Evolutionary conservation across 2,888 invertebrate species (phyloP).

Genomic region (Pegoplata infirma): DNA sequence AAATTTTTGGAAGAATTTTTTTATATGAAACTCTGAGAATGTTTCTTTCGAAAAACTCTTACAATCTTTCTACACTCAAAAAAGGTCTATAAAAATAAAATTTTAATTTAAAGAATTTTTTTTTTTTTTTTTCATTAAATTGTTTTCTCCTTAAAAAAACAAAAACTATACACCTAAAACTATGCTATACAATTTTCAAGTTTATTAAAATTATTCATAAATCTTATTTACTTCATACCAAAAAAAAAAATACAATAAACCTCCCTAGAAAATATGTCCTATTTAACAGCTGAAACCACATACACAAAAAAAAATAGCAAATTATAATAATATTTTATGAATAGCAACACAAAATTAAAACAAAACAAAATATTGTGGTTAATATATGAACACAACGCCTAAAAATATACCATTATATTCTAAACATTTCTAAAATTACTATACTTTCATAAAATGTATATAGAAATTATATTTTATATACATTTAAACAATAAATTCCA

Average conservation of each 20-base stretch:
- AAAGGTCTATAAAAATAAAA: no score
- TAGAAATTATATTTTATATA: not conserved
- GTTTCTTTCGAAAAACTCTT: no score
- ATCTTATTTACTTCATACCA: not conserved
- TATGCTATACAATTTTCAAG: not conserved
- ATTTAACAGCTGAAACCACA: not conserved
- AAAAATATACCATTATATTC: constrained; percentile 37
- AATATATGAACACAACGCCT: constrained; percentile 25
- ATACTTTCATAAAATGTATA: not conserved
- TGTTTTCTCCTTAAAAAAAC: no score
- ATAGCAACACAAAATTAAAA: not conserved
- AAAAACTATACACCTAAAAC: no score
- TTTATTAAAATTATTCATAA: not conserved
- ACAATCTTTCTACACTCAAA: no score
- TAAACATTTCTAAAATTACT: constrained; percentile 16
- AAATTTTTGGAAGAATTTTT: no score
- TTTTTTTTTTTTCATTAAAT: no score
- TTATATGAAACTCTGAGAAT: no score
- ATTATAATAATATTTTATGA: constrained; percentile 34
- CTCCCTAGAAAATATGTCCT: not conserved
- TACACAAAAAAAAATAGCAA: constrained; percentile 3
- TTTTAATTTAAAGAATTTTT: no score
- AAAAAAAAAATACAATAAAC: no score
- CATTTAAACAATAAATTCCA: no score
- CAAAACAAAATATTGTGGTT: constrained; percentile 25